A percentile compares a stretch with the other conserved stretches of the same genome.
phyloP scores from a whole-genome alignment of 2,888 invertebrate genomes.

The Spodoptera picta region DNA sequence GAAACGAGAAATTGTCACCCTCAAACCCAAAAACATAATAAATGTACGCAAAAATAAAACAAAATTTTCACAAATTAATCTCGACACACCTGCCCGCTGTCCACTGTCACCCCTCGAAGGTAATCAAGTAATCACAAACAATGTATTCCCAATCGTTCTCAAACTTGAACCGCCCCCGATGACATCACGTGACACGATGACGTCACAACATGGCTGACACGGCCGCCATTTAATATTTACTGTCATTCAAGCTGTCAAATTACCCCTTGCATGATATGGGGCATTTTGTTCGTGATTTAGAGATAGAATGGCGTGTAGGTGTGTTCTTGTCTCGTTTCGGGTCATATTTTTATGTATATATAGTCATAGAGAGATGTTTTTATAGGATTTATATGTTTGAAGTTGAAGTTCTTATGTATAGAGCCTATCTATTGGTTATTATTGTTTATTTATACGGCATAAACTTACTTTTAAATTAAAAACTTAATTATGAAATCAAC shows the following conservation, averaged over 20 bases:
- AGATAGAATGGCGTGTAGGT: background rate
- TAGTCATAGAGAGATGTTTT: background rate
- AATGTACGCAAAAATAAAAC: background rate
- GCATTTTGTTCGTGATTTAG: slow-evolving; percentile 13
- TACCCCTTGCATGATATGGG: slow-evolving; percentile 12
- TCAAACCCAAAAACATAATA: background rate
- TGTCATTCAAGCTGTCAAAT: slow-evolving; percentile 25
- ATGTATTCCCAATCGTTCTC: slow-evolving; percentile 11
- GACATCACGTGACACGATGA: slow-evolving; percentile 13
- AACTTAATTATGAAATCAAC: background rate
- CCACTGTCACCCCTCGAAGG: background rate
- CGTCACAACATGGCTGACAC: background rate
- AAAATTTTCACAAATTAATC: slow-evolving; percentile 4
- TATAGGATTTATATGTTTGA: background rate
- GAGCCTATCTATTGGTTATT: too few relatives aligned
- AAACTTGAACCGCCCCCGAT: slow-evolving; percentile 23
- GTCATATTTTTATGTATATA: slow-evolving; percentile 1
- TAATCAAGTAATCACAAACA: slow-evolving; percentile 26
- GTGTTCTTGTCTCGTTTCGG: slow-evolving; percentile 10
- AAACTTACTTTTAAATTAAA: background rate
- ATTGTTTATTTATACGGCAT: background rate
- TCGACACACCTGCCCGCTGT: background rate
- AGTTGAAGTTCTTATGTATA: background rate
- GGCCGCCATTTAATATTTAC: slow-evolving; percentile 40
- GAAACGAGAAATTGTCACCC: too few relatives aligned